phyloP scores from a whole-genome alignment of 2,888 invertebrate species.

The Aspidiotus destructor region DNA sequence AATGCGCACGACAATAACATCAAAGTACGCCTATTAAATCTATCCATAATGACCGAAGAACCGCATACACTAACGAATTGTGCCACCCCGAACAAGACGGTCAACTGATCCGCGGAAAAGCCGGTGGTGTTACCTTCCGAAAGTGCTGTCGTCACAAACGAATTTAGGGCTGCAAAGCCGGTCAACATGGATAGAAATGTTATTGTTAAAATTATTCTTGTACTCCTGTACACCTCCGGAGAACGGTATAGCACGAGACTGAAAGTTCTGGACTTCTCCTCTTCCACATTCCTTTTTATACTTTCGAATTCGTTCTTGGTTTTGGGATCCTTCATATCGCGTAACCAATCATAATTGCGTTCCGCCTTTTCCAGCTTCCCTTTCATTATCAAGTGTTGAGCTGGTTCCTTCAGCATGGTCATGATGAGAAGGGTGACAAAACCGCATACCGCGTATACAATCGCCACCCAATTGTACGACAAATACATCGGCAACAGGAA shows the following conservation, averaged over 20 bases:
- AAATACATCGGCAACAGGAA: slow-evolving; percentile 8
- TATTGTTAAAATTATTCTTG: not conserved
- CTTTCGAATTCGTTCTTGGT: slow-evolving; percentile 6
- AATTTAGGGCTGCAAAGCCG: not conserved
- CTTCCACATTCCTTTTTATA: not conserved
- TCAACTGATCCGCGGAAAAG: not conserved
- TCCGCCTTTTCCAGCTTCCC: slow-evolving; percentile 1
- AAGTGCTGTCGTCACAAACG: not conserved
- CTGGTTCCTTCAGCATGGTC: slow-evolving; percentile 10
- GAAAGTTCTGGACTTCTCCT: not conserved
- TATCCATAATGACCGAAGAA: not conserved
- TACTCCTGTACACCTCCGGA: not conserved
- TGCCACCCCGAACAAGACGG: not conserved
- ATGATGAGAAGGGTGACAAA: slow-evolving; percentile 5
- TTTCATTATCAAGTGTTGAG: slow-evolving; percentile 12
- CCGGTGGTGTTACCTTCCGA: not conserved
- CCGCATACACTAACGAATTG: not conserved
- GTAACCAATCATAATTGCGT: slow-evolving; percentile 13
- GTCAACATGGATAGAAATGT: not conserved
- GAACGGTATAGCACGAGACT: not conserved
- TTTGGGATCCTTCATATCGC: not conserved
- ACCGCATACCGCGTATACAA: not conserved
- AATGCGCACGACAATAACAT: not conserved
- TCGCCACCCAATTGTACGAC: not conserved
- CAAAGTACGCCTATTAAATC: slow-evolving; percentile 1